Base-by-base conservation (phyloP, 2,888 invertebrate species). In the Caradrina clavipalpis region DNA sequence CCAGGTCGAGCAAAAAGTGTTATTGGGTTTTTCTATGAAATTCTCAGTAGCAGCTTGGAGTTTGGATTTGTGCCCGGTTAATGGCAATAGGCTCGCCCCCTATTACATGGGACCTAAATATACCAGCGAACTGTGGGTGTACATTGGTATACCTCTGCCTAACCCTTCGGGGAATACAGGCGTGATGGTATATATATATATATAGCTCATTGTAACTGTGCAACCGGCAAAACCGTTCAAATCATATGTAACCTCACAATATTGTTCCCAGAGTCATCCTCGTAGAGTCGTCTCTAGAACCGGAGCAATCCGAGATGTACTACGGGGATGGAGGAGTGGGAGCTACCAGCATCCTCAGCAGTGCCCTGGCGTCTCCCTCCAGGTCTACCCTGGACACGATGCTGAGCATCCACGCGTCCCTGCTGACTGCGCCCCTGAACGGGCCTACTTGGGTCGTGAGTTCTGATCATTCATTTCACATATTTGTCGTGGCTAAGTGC, bases 361-460 rank as follows among this genome's bases (percentile, higher is more conserved):
- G 84, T 49, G 92, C 92, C 2, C 80, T 96, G 26, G 83, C 91
- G 1, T 60, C 80, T 19, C 67, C 88, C 1, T 64, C 70, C 8
- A 89, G 87, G 60, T 81, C 90, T 13, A 89, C 94, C 19, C 71
- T 91, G 2, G 89, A 90, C 39, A 81, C 93, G 65, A 93, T 92
- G 3, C 76, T 94, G 22, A 89, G 85, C 5, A 80, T 94, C 68
- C 85, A 93, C 57, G 89, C 90, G 1, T 89, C 90, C 3, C 69
- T 94, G 73, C 78, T 95, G 64, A 90, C 87, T 63, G 85, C 92
- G 11, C 92, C 94, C 21, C 83, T 88, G 73, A 92, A 92, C 68
- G 73, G 76, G 1, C 90, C 94, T 58, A 87, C 91, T 78, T 96
- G 96, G 96, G 86, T 88, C 60, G 95, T 95, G 82, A 92, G 92